phyloP scores from a whole-genome alignment of 2,888 invertebrate species.

The Latheticus oryzae region DNA sequence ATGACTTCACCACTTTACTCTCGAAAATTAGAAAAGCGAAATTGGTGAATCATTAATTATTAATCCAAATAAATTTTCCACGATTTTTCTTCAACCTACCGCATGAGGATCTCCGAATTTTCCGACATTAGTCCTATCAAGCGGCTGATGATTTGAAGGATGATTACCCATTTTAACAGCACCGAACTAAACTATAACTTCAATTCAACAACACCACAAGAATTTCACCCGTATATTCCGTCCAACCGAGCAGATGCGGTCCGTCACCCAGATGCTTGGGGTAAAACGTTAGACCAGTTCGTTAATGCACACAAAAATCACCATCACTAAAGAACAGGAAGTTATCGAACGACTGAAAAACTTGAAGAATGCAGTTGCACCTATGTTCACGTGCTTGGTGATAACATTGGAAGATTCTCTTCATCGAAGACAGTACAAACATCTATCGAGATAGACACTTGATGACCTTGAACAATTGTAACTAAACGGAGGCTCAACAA shows the following conservation, averaged over 20 bases:
- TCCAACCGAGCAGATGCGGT: slow-evolving; percentile 56
- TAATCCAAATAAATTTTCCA: no score
- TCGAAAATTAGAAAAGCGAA: no score
- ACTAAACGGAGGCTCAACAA: slow-evolving; percentile 18
- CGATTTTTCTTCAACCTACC: slow-evolving; percentile 53
- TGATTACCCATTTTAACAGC: slow-evolving; percentile 84
- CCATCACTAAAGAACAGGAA: slow-evolving; percentile 28
- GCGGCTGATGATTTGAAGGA: slow-evolving; percentile 85
- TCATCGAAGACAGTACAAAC: slow-evolving; percentile 20
- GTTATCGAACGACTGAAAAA: slow-evolving; percentile 17
- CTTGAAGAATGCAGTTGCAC: slow-evolving; percentile 51
- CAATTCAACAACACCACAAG: slow-evolving; percentile 38
- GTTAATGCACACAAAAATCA: slow-evolving; percentile 26
- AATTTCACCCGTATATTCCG: slow-evolving; percentile 42
- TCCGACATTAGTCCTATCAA: slow-evolving; percentile 75
- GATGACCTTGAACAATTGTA: slow-evolving; percentile 39
- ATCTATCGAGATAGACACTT: slow-evolving; percentile 34
- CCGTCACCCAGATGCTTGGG: slow-evolving; percentile 58
- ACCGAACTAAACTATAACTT: slow-evolving; percentile 29
- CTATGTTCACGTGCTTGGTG: slow-evolving; percentile 44
- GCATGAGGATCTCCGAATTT: slow-evolving; percentile 64
- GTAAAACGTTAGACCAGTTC: slow-evolving; percentile 45
- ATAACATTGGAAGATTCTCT: slow-evolving; percentile 44
- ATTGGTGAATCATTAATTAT: no score
- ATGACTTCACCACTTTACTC: no score